phyloP scores from a whole-genome alignment of 2,888 invertebrate genomes.

The Drosophila antonietae region DNA sequence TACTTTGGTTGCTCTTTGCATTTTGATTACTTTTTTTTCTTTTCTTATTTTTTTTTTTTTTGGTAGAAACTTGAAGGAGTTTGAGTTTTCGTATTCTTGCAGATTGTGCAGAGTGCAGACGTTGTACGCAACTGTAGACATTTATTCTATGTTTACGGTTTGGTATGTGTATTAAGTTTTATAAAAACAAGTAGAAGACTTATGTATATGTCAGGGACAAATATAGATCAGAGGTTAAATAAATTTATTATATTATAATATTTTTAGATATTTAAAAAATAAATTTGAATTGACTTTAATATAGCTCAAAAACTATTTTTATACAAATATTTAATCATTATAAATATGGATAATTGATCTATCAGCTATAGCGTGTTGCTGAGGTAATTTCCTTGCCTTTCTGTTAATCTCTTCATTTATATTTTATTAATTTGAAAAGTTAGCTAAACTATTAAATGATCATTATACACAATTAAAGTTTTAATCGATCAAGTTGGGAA shows the following conservation, averaged over 20 bases:
- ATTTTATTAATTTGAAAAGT: background rate
- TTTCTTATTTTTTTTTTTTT: constrained; percentile 33
- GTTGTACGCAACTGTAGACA: constrained; percentile 3
- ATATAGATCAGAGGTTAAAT: too few species aligned
- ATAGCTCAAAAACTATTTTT: background rate
- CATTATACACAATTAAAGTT: background rate
- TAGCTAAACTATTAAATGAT: background rate
- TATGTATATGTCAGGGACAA: too few species aligned
- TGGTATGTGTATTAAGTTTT: background rate
- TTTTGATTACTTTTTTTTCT: constrained; percentile 65
- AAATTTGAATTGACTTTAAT: too few species aligned
- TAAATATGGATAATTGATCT: background rate
- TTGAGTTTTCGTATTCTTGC: constrained; percentile 13
- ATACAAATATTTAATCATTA: background rate
- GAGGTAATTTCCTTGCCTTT: too few species aligned
- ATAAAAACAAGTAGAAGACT: too few species aligned
- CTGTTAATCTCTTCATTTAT: background rate
- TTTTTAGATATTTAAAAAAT: too few species aligned
- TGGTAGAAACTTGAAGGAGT: constrained; percentile 37
- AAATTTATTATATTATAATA: too few species aligned
- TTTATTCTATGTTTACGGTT: background rate
- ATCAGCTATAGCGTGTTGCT: background rate
- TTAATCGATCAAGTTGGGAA: background rate
- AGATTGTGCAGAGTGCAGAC: constrained; percentile 9
- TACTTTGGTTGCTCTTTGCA: constrained; percentile 55